These are phyloP conservation scores for Lepidochitona cinerea DNA, from an alignment of 2,888 invertebrate species.

Conservation along the genomic window DNA sequence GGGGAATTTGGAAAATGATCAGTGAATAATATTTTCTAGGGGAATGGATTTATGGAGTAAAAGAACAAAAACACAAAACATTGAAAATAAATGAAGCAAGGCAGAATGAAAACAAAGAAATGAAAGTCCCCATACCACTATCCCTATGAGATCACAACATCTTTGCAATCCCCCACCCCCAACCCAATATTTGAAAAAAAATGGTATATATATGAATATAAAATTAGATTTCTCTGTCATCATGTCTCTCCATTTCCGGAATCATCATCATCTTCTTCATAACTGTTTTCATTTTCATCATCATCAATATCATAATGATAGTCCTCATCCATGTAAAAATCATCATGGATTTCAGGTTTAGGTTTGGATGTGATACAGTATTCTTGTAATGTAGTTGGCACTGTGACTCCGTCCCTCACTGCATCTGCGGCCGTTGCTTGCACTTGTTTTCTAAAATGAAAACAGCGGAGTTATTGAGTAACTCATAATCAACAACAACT, in stretches of 20 bases:
- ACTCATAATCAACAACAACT: neutral
- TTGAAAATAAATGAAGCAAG: too few species aligned
- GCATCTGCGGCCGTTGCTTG: constrained; percentile 95
- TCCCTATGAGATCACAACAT: neutral
- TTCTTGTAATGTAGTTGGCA: constrained; percentile 97
- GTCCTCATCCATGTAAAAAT: constrained; percentile 86
- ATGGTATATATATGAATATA: constrained; percentile 1
- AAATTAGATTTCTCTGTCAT: neutral
- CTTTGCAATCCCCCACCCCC: too few species aligned
- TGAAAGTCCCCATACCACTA: too few species aligned
- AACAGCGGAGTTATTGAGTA: neutral
- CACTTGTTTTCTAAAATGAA: constrained; percentile 88
- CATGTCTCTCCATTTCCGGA: constrained; percentile 30
- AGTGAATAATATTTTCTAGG: too few species aligned
- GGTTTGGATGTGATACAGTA: constrained; percentile 93
- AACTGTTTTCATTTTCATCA: constrained; percentile 49
- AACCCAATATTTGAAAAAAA: too few species aligned
- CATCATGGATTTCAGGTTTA: constrained; percentile 90
- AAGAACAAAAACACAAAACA: too few species aligned
- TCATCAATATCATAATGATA: constrained; percentile 39
- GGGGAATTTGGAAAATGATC: too few species aligned
- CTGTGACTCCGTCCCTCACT: constrained; percentile 95
- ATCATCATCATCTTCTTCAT: constrained; percentile 53
- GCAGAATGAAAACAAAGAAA: too few species aligned
- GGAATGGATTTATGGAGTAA: too few species aligned